Conservation (phyloP, 2,113 vertebrate genomes). For the Albula glossodonta region DNA sequence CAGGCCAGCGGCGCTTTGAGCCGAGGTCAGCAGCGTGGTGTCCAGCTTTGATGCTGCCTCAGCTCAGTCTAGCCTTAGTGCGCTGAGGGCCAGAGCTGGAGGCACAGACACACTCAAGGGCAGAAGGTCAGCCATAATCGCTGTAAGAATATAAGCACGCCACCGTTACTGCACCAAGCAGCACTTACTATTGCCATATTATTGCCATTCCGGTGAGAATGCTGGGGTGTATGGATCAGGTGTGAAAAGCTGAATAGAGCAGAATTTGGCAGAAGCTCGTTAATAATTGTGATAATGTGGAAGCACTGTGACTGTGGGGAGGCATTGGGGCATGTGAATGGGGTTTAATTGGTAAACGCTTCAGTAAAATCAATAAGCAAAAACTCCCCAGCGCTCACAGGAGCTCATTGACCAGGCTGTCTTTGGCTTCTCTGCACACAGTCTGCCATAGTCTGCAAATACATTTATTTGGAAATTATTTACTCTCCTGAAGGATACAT, state of each 20-base stretch:
- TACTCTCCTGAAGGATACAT: neutral
- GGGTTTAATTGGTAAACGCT: neutral
- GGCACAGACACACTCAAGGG: neutral
- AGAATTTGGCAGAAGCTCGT: neutral
- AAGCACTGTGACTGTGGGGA: neutral
- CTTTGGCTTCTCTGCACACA: neutral
- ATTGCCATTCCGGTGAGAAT: neutral
- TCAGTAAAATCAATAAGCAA: constrained; percentile 9
- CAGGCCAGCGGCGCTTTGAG: neutral
- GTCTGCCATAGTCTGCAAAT: neutral
- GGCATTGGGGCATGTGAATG: neutral
- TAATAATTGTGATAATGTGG: neutral
- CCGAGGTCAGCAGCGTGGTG: neutral
- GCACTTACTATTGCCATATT: neutral
- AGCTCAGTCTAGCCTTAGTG: neutral
- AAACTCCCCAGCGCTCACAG: neutral
- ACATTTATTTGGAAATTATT: neutral
- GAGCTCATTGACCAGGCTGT: neutral
- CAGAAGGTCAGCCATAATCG: neutral
- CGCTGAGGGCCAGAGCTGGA: neutral
- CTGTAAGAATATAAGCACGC: neutral
- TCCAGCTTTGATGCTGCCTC: neutral
- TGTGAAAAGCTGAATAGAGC: neutral
- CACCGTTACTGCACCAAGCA: neutral
- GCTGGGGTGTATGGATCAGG: neutral